Evolutionary conservation across 2,888 invertebrate genomes (phyloP).

Genomic region (Orchesella flavescens): DNA sequence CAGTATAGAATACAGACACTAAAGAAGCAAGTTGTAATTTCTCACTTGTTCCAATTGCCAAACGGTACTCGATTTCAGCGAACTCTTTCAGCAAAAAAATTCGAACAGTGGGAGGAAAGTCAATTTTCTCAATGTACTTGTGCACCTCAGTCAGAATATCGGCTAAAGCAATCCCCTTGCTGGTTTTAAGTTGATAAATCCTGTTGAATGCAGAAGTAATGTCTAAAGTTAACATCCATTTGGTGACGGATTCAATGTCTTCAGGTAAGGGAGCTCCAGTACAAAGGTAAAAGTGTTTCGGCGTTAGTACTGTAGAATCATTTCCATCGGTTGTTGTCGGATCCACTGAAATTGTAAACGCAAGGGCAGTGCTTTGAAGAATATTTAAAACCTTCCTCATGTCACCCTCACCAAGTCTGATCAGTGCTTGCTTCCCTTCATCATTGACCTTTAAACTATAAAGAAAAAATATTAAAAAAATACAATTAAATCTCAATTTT

Average conservation of each 20-base stretch:
- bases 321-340: conserved; percentile 61
- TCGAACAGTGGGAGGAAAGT: conserved; percentile 86
- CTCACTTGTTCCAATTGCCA: conserved; percentile 91
- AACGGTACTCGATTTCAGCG: conserved; percentile 90
- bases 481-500: neutral
- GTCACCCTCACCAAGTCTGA: conserved; percentile 94
- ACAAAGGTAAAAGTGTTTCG: conserved; percentile 94
- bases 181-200: conserved; percentile 84
- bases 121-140: conserved; percentile 88
- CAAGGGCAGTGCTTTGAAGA: conserved; percentile 95
- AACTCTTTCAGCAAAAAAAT: conserved; percentile 88
- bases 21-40: conserved; percentile 91
- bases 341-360: conserved; percentile 77
- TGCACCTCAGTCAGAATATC: conserved; percentile 96
- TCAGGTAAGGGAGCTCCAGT: conserved; percentile 94
- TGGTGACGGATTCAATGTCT: conserved; percentile 91
- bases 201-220: conserved; percentile 85
- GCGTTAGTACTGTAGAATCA: conserved; percentile 83
- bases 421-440: conserved; percentile 90
- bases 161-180: conserved; percentile 92
- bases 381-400: conserved; percentile 98
- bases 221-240: conserved; percentile 87
- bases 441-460: conserved; percentile 87
- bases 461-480: conserved; percentile 60
- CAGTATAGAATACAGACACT: conserved; percentile 89